phyloP scores from a whole-genome alignment of 2,888 invertebrate genomes.

The Agonopterix heracliana region DNA sequence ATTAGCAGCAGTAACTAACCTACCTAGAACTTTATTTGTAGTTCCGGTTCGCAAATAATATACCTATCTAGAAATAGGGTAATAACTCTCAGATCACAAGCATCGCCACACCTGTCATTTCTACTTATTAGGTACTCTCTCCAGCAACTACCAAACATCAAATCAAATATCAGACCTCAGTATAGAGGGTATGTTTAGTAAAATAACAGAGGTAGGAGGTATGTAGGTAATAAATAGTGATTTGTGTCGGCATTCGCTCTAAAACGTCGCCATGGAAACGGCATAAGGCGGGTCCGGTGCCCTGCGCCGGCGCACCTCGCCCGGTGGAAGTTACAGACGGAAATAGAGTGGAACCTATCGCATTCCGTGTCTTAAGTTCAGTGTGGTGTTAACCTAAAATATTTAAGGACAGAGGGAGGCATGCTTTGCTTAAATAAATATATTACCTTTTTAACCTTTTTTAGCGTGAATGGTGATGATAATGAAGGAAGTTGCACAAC shows the following conservation, averaged over 20 bases:
- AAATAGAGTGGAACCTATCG: background rate
- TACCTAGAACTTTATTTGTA: no score
- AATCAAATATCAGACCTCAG: background rate
- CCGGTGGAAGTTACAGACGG: constrained; percentile 6
- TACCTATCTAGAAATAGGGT: no score
- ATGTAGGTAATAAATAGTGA: constrained; percentile 54
- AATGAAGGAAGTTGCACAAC: no score
- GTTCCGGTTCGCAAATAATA: no score
- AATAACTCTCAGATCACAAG: no score
- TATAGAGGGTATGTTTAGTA: background rate
- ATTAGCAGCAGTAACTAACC: no score
- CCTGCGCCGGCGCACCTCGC: constrained; percentile 31
- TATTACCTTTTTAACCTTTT: no score
- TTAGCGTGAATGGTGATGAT: no score
- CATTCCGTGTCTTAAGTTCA: background rate
- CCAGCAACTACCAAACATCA: background rate
- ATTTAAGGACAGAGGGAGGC: background rate
- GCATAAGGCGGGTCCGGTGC: constrained; percentile 46
- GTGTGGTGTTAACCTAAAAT: background rate
- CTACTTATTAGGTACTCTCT: no score
- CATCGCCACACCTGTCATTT: no score
- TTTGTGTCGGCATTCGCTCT: constrained; percentile 48
- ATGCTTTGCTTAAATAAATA: no score
- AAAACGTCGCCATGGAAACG: constrained; percentile 45
- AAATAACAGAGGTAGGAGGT: constrained; percentile 38